These are phyloP conservation scores for Cettia cetti DNA, from an alignment of 2,113 vertebrate genomes.

Conservation along the genomic window DNA sequence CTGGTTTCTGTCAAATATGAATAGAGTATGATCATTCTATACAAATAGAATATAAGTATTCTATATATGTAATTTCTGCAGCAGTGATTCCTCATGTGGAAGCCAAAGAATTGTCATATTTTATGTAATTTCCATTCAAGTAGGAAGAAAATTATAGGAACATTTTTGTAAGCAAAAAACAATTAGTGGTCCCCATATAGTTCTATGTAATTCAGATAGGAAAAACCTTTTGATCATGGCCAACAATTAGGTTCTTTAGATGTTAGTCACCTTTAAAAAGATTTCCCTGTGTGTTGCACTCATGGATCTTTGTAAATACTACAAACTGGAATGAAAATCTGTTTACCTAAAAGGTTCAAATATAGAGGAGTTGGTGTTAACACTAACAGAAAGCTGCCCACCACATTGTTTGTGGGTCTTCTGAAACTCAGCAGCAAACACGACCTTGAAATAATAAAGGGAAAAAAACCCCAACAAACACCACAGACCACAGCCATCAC, in stretches of 20 bases:
- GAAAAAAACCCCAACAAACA: background rate
- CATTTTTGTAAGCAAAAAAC: background rate
- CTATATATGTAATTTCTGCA: background rate
- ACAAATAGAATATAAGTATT: background rate
- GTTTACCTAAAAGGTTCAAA: background rate
- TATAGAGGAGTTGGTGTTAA: background rate
- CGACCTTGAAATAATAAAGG: rapidly evolving
- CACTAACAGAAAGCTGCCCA: background rate
- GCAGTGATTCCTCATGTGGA: rapidly evolving
- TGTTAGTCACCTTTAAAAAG: background rate
- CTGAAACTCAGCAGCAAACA: background rate
- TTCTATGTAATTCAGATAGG: background rate
- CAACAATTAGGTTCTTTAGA: background rate
- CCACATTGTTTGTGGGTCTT: background rate
- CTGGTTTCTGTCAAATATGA: background rate
- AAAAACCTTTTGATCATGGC: background rate
- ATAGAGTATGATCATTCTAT: background rate
- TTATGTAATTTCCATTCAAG: background rate
- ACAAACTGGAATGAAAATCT: background rate
- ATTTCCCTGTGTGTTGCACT: background rate
- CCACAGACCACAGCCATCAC: background rate
- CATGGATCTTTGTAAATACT: background rate
- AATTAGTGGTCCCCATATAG: background rate
- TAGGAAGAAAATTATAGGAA: background rate
- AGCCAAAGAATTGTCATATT: background rate